Evolutionary conservation across 2,888 invertebrate genomes (phyloP).

Genomic region (Iselma pallidipennis): DNA sequence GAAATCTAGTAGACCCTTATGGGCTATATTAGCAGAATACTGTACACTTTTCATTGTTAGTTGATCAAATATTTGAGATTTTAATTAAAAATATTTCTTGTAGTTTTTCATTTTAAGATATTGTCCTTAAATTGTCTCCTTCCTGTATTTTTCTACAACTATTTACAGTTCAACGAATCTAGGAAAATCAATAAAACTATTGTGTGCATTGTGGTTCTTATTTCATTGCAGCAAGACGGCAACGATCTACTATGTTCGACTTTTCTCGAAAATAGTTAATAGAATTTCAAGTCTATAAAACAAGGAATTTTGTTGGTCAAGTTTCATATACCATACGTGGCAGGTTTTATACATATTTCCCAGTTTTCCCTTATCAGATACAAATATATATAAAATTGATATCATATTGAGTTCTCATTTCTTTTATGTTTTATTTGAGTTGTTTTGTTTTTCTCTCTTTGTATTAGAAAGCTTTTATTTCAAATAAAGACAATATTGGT

Average conservation of each 20-base stretch:
- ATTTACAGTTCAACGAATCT: neutral
- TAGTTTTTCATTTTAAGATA: neutral
- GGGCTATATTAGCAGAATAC: conserved; percentile 41
- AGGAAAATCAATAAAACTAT: neutral
- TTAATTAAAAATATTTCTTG: neutral
- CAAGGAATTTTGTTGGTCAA: no score
- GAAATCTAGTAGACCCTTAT: conserved; percentile 40
- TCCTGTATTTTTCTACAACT: neutral
- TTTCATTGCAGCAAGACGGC: neutral
- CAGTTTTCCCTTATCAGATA: neutral
- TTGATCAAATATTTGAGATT: conserved; percentile 22
- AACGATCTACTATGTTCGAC: neutral
- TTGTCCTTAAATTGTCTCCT: neutral
- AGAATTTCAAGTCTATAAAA: no score
- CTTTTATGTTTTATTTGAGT: no score
- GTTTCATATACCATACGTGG: no score
- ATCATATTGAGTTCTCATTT: no score
- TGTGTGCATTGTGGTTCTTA: neutral
- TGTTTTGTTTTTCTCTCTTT: no score
- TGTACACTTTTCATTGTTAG: conserved; percentile 39
- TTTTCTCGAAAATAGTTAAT: no score
- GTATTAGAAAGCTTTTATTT: no score
- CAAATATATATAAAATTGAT: neutral
- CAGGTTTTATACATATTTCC: neutral
- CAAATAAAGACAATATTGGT: no score